Percentiles rank a stretch among this genome's conserved stretches.
Evolutionary conservation across 2,797 vertebrate species (phyloP).

Genomic region (Fundulus diaphanus): DNA sequence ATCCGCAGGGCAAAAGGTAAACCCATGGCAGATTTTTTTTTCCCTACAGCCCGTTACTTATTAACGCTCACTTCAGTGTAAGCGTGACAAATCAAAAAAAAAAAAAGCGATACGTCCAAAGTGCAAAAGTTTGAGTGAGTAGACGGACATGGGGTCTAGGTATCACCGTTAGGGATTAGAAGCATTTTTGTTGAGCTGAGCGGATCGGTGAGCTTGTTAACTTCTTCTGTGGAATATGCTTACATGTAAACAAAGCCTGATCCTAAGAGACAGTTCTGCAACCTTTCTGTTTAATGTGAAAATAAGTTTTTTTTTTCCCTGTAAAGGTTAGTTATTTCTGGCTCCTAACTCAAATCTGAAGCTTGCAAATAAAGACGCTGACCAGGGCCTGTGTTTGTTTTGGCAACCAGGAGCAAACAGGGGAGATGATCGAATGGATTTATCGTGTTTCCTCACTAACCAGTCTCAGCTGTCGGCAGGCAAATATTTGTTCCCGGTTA

Average conservation of each 20-base stretch:
- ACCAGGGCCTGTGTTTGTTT: not conserved
- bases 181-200: constrained; percentile 10
- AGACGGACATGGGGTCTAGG: not conserved
- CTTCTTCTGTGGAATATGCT: too few relatives aligned
- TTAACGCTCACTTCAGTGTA: not conserved
- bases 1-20: constrained; percentile 88
- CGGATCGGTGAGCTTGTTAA: not conserved
- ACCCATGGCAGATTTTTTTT: not conserved
- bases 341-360: not conserved
- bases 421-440: too few relatives aligned
- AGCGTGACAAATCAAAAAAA: not conserved
- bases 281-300: not conserved
- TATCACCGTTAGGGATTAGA: constrained; percentile 22
- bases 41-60: not conserved
- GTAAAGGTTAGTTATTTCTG: not conserved
- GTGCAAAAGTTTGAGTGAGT: not conserved
- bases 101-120: not conserved
- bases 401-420: too few relatives aligned
- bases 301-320: too few relatives aligned
- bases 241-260: too few relatives aligned
- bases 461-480: not conserved
- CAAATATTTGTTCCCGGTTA: not conserved
- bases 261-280: not conserved
- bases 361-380: not conserved
- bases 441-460: too few relatives aligned